A percentile compares a stretch with the other conserved stretches of the same genome.
phyloP scores from a whole-genome alignment of 2,888 invertebrate species.

The Dermolepida albohirtum region DNA sequence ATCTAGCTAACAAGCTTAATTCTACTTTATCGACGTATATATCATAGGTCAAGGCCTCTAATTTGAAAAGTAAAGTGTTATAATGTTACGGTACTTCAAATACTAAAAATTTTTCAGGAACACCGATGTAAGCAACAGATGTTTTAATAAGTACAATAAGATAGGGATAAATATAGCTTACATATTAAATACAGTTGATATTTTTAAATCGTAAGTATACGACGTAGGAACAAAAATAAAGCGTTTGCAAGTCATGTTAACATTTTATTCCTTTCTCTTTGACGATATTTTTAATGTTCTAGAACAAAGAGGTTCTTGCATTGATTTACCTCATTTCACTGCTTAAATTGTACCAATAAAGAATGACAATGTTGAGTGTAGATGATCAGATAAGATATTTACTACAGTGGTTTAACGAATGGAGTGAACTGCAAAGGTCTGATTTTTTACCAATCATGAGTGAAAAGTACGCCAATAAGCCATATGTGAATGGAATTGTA shows the following conservation, averaged over 20 bases:
- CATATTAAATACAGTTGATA: conserved; percentile 10
- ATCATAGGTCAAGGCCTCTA: conserved; percentile 57
- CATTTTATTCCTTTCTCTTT: conserved; percentile 44
- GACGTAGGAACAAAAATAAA: conserved; percentile 12
- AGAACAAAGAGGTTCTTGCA: conserved; percentile 43
- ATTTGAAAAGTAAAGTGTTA: conserved; percentile 61
- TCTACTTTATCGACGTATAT: conserved; percentile 32
- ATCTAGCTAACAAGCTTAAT: neutral
- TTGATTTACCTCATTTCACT: conserved; percentile 50
- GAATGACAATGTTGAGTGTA: conserved; percentile 65
- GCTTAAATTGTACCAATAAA: conserved; percentile 45
- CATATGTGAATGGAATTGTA: conserved; percentile 80
- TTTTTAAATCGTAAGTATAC: conserved; percentile 1
- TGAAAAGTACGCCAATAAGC: conserved; percentile 72
- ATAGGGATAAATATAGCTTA: conserved; percentile 18
- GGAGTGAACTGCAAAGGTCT: conserved; percentile 87
- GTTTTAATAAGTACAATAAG: conserved; percentile 21
- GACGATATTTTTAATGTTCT: conserved; percentile 44
- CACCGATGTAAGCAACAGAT: conserved; percentile 1
- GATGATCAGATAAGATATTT: conserved; percentile 85
- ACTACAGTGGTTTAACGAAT: conserved; percentile 89
- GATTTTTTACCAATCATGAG: conserved; percentile 85
- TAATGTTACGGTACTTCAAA: conserved; percentile 53
- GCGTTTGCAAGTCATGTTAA: conserved; percentile 46
- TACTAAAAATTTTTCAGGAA: conserved; percentile 38